A percentile compares a stretch with the other conserved stretches of the same genome.
Evolutionary conservation across 2,888 invertebrate species (phyloP).

Genomic region (Cloeon dipterum): DNA sequence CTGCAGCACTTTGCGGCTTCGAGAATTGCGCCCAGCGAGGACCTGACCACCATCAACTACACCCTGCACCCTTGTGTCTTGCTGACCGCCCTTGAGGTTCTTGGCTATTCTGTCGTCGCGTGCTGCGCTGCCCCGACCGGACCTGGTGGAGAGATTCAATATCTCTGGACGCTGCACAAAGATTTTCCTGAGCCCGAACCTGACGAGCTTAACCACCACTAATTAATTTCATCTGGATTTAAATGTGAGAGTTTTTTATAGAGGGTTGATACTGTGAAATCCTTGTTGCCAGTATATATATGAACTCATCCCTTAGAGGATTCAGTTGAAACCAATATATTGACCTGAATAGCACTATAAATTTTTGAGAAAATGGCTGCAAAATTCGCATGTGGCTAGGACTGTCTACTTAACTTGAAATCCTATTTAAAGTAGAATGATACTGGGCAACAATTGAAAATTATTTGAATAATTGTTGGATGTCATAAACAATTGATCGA

Average conservation of each 20-base stretch:
- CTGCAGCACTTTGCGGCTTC: constrained; percentile 62
- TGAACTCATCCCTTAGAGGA: too few species aligned
- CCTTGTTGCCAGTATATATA: too few species aligned
- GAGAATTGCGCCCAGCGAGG: constrained; percentile 47
- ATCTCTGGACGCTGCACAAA: constrained; percentile 86
- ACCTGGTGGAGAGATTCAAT: constrained; percentile 62
- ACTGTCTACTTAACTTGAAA: too few species aligned
- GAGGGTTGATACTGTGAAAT: too few species aligned
- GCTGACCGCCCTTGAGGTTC: constrained; percentile 63
- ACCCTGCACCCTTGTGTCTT: constrained; percentile 73
- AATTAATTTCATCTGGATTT: constrained; percentile 2
- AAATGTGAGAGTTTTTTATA: not conserved
- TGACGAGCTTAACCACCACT: not conserved
- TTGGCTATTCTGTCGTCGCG: constrained; percentile 72
- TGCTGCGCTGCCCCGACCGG: constrained; percentile 68
- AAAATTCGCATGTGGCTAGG: too few species aligned
- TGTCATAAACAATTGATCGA: too few species aligned
- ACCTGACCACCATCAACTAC: constrained; percentile 66
- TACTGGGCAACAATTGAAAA: too few species aligned
- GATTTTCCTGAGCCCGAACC: constrained; percentile 70
- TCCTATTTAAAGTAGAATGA: too few species aligned
- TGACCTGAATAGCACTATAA: too few species aligned
- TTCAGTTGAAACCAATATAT: too few species aligned
- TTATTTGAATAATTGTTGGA: too few species aligned
- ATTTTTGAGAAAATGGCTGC: too few species aligned